These are phyloP conservation scores for Panurus biarmicus DNA, from an alignment of 2,113 vertebrate genomes.

Conservation along the genomic window DNA sequence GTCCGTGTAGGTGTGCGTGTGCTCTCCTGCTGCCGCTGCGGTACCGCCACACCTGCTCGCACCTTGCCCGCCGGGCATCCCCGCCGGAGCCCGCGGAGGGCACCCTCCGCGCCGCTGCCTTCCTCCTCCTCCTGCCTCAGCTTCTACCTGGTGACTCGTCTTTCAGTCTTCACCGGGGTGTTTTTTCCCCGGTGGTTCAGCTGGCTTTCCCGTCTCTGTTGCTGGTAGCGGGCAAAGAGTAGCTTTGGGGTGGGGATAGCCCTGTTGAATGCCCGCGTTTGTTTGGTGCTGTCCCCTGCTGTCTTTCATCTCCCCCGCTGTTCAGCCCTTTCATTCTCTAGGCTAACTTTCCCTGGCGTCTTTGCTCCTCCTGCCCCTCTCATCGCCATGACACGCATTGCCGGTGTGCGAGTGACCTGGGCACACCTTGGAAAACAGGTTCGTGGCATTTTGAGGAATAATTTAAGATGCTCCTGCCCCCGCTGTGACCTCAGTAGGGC, in stretches of 20 bases:
- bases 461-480: neutral
- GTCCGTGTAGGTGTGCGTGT: neutral
- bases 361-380: neutral
- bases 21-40: neutral
- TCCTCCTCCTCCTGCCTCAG: neutral
- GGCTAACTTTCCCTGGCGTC: neutral
- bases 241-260: neutral
- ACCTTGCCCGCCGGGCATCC: neutral
- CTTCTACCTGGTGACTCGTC: neutral
- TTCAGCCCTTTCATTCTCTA: neutral
- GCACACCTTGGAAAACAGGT: neutral
- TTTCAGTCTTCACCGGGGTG: neutral
- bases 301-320: neutral
- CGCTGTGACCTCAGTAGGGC: neutral
- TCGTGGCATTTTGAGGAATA: neutral
- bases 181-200: neutral
- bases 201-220: neutral
- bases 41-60: neutral
- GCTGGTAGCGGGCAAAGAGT: neutral
- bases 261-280: neutral
- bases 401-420: rapidly evolving
- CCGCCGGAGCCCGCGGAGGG: too few species aligned
- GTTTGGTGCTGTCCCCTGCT: neutral
- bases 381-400: rapidly evolving
- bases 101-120: neutral